phyloP scores from a whole-genome alignment of 2,888 invertebrate genomes.

The Siphlonurus alternatus region DNA sequence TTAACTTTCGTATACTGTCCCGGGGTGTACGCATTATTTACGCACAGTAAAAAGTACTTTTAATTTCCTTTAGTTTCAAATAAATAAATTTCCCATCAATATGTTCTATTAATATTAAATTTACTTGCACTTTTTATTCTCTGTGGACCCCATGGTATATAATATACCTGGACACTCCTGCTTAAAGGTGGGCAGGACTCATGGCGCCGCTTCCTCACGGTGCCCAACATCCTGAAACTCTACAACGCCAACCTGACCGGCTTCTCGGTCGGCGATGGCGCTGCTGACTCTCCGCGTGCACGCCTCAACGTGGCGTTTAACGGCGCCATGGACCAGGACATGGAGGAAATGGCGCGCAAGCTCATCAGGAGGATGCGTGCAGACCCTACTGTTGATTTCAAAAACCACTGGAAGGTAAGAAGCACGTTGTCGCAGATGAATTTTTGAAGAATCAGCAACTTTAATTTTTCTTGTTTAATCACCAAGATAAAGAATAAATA shows the following conservation, averaged over 20 bases:
- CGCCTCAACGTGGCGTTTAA: slow-evolving; percentile 54
- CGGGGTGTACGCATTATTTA: too few species aligned
- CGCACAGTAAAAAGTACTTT: slow-evolving; percentile 6
- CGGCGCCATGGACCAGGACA: slow-evolving; percentile 53
- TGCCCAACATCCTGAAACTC: slow-evolving; percentile 56
- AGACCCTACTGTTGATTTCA: slow-evolving; percentile 39
- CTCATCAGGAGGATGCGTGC: slow-evolving; percentile 45
- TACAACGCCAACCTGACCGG: slow-evolving; percentile 52
- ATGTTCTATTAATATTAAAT: too few species aligned
- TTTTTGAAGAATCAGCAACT: too few species aligned
- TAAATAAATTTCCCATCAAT: too few species aligned
- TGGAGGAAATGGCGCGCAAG: slow-evolving; percentile 48
- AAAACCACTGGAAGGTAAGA: slow-evolving; percentile 49
- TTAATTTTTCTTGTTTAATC: too few species aligned
- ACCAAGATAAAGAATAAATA: too few species aligned
- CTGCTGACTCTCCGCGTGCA: slow-evolving; percentile 24
- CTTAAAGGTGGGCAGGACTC: slow-evolving; percentile 46
- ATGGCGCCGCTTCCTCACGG: slow-evolving; percentile 49
- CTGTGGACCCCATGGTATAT: too few species aligned
- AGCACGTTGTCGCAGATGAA: too few species aligned
- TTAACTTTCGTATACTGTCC: too few species aligned
- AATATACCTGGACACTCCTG: background rate
- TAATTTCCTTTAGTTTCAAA: background rate
- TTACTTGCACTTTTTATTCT: too few species aligned
- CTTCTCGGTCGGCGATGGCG: slow-evolving; percentile 54